Percentiles rank a stretch among this genome's conserved stretches.
These are phyloP conservation scores for Phoenicopterus ruber DNA, from an alignment of 2,113 vertebrate species.

Conservation along the genomic window DNA sequence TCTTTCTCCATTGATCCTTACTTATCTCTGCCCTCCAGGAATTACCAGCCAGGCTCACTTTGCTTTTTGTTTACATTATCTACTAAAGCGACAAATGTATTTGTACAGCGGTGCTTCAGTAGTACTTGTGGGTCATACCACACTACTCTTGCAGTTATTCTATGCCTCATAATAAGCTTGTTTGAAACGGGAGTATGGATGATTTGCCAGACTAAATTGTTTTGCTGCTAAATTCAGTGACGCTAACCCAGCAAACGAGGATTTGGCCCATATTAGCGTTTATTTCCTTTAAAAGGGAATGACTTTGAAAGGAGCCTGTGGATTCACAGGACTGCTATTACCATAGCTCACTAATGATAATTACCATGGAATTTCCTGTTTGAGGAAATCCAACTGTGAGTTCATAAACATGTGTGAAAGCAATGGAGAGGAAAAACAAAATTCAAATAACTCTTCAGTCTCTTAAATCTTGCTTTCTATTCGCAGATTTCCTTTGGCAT, in stretches of 20 bases:
- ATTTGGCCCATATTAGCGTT: not conserved
- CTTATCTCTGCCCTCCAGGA: not conserved
- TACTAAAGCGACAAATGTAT: not conserved
- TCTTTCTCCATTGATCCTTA: not conserved
- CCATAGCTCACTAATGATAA: conserved; percentile 8
- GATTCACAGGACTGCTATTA: not conserved
- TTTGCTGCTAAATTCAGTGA: not conserved
- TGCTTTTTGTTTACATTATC: not conserved
- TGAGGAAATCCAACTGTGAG: conserved; percentile 27
- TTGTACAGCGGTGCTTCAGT: not conserved
- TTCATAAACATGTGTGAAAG: conserved; percentile 19
- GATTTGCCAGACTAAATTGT: not conserved
- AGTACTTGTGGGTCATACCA: not conserved
- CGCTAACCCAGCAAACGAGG: not conserved
- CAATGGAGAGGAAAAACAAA: not conserved
- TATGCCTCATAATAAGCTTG: not conserved
- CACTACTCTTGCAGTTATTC: not conserved
- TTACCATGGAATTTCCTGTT: conserved; percentile 26
- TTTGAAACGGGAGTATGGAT: not conserved
- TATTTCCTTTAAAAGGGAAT: not conserved
- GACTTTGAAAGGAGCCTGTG: not conserved
- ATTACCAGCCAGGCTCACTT: not conserved
- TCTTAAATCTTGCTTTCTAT: not conserved
- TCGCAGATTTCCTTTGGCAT: not conserved
- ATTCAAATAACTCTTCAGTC: not conserved